Evolutionary conservation across 2,888 invertebrate genomes (phyloP).

Genomic region (Heliconius ethilla): DNA sequence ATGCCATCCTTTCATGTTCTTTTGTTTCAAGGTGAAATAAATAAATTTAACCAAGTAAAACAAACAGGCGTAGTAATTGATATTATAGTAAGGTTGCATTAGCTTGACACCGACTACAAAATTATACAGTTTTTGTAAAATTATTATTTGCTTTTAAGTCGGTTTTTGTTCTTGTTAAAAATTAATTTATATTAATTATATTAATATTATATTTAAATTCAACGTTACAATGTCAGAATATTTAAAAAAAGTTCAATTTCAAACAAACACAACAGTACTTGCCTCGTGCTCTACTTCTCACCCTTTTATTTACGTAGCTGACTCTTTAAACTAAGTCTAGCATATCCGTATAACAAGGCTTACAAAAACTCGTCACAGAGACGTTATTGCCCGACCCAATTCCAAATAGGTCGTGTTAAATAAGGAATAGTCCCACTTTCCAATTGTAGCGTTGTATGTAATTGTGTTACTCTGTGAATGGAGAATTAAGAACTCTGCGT

Average conservation of each 20-base stretch:
- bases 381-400: slow-evolving; percentile 50
- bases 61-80: no score
- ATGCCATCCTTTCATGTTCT: no score
- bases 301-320: slow-evolving; percentile 7
- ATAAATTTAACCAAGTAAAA: no score
- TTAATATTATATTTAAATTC: not conserved
- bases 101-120: no score
- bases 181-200: no score
- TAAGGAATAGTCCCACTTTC: slow-evolving; percentile 41
- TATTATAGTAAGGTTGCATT: no score
- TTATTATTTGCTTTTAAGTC: no score
- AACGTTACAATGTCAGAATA: not conserved
- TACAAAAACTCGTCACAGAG: slow-evolving; percentile 28
- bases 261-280: slow-evolving; percentile 5
- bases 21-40: no score
- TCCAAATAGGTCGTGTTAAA: slow-evolving; percentile 49
- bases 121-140: no score
- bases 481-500: slow-evolving; percentile 44
- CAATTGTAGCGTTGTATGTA: slow-evolving; percentile 37
- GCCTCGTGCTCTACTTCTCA: slow-evolving; percentile 12
- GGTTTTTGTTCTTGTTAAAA: no score
- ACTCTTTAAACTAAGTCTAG: slow-evolving; percentile 22
- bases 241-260: not conserved
- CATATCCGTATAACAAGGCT: slow-evolving; percentile 21
- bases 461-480: slow-evolving; percentile 45